Conservation (phyloP, 1,140 invertebrate genomes). For the Spodoptera frugiperda region DNA sequence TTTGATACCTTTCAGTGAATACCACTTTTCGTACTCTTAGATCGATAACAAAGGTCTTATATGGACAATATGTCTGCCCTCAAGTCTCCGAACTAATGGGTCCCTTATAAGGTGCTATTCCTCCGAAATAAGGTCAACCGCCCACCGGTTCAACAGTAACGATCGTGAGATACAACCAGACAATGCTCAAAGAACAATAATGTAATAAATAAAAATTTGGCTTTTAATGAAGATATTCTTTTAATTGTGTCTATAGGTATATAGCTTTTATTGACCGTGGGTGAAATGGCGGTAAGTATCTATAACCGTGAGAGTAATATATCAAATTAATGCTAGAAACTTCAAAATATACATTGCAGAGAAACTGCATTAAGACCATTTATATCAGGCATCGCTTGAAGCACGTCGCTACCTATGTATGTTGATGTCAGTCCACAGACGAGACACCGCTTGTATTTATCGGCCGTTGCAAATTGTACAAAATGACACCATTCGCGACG, state of each 20-base stretch:
- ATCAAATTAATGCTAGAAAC: constrained; percentile 7
- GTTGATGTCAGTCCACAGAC: constrained; percentile 24
- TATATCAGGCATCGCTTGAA: constrained; percentile 17
- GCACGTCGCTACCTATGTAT: constrained; percentile 15
- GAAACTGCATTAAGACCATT: constrained; percentile 17
- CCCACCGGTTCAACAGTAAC: constrained; percentile 61
- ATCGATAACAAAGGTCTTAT: constrained; percentile 27
- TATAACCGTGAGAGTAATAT: background rate
- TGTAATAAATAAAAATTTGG: constrained; percentile 42
- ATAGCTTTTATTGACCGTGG: constrained; percentile 29
- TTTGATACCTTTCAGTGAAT: constrained; percentile 8
- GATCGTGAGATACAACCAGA: constrained; percentile 60
- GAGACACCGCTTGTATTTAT: constrained; percentile 19
- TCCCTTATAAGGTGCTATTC: constrained; percentile 62
- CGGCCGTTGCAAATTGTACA: constrained; percentile 38
- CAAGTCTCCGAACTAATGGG: constrained; percentile 56
- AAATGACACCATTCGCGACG: constrained; percentile 39
- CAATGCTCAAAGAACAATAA: constrained; percentile 55
- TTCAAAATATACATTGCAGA: constrained; percentile 28
- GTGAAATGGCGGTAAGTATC: background rate
- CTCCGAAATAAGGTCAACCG: constrained; percentile 55
- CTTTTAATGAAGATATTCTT: constrained; percentile 26
- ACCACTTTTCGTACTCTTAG: background rate
- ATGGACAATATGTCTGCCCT: constrained; percentile 29
- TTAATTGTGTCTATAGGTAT: constrained; percentile 22